Evolutionary conservation across 2,888 invertebrate genomes (phyloP), one percentile per base, ranked within the genome.

Genomic region (Stenchaetothrips biformis): DNA sequence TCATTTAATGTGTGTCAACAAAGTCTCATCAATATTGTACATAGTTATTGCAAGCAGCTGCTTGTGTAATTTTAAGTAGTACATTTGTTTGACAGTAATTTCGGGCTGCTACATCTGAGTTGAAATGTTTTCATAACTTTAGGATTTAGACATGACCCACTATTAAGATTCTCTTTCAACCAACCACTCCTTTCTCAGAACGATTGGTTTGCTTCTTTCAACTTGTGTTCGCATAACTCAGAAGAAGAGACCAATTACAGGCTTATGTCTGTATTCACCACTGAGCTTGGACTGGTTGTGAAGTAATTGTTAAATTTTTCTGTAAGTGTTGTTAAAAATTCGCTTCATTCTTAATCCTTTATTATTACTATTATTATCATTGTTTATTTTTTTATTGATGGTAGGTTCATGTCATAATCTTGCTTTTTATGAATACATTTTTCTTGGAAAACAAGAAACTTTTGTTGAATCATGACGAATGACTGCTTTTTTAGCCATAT

Each of bases 1-100:
- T 74, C 67, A 74, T 74, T 59, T 74, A 74, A 74, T 25, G 25
- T 74, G 67, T 74, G 67, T 74, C 67, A 11, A 74, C 67, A 74
- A 21, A 74, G 67, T 74, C 67, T 25, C 67, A 74, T 74, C 67
- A 25, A 25, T 74, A 74, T 25, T 74, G 67, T 74, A 74, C 7
- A 74, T 74, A 74, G 21, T n/a, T 74, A 74, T 8, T 25, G 7
- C 67, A 74, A 74, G 67, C 67, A 74, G 7, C 11, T 8, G 25
- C 67, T 74, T 74, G 67, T 74, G 7, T 74, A 74, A 74, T 11
- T 25, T 25, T 74, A 74, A 74, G 67, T 25, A 74, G 9, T 9
- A 21, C 9, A 37, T 74, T 74, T 74, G 67, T 74, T 25, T 74
- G 67, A 74, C 67, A 25, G 67, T 25, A 74, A 7, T 74, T 74